These are phyloP conservation scores for Drusus annulatus DNA, from an alignment of 1,140 invertebrate species.

Conservation along the genomic window DNA sequence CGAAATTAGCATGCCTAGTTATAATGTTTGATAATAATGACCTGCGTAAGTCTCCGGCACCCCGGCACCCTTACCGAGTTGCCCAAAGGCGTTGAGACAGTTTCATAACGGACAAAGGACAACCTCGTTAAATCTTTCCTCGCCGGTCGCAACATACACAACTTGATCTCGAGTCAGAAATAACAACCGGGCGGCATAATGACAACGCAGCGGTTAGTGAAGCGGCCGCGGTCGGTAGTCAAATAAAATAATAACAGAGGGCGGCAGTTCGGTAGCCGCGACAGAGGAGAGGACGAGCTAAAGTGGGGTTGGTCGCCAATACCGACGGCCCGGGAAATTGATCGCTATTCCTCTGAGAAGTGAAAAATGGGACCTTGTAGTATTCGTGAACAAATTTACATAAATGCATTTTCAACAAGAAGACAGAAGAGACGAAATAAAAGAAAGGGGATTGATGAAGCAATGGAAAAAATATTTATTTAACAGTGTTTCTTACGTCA, in stretches of 20 bases:
- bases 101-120: too few relatives aligned
- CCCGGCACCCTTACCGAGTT: too few relatives aligned
- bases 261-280: not conserved
- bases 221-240: not conserved
- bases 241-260: not conserved
- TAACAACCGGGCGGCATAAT: too few relatives aligned
- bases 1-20: too few relatives aligned
- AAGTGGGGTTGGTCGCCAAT: not conserved
- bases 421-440: too few relatives aligned
- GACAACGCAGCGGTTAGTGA: not conserved
- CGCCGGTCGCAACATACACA: too few relatives aligned
- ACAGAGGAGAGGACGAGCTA: not conserved
- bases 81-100: too few relatives aligned
- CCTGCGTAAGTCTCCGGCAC: too few relatives aligned
- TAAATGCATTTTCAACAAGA: not conserved
- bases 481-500: not conserved
- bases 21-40: too few relatives aligned
- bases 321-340: constrained; percentile 19
- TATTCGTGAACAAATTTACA: not conserved
- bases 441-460: too few relatives aligned
- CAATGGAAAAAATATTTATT: not conserved
- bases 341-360: not conserved
- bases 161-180: too few relatives aligned
- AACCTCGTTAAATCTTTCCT: too few relatives aligned
- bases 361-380: constrained; percentile 1